Evolutionary conservation across 2,113 vertebrate species (phyloP).

Genomic region (Osmerus eperlanus): DNA sequence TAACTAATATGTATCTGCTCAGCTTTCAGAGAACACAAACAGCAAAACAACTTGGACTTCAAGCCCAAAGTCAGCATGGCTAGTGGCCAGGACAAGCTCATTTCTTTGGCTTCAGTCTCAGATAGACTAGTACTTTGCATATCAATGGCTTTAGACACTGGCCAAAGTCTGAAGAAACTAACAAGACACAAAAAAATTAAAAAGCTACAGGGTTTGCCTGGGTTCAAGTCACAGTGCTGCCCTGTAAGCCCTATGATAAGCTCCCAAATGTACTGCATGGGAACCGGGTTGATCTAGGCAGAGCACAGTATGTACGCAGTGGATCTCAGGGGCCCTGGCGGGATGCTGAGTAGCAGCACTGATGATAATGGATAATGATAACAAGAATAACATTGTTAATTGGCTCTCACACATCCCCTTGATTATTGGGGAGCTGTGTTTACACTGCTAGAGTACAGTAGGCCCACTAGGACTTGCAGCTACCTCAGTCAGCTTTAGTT

Average conservation of each 20-base stretch:
- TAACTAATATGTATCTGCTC: slow-evolving; percentile 1
- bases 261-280: too few relatives aligned
- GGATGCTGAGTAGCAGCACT: slow-evolving; percentile 9
- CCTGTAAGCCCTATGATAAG: too few relatives aligned
- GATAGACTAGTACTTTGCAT: background rate
- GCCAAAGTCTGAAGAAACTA: background rate
- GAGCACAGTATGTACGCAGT: background rate
- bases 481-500: slow-evolving; percentile 44
- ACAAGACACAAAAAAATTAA: background rate
- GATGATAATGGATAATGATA: slow-evolving; percentile 35
- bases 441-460: slow-evolving; percentile 30
- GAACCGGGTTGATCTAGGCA: too few relatives aligned
- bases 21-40: slow-evolving; percentile 33
- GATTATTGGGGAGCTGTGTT: slow-evolving; percentile 32
- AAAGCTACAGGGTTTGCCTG: background rate
- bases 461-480: slow-evolving; percentile 36
- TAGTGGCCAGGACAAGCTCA: slow-evolving; percentile 54
- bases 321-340: slow-evolving; percentile 1
- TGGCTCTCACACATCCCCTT: slow-evolving; percentile 14
- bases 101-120: slow-evolving; percentile 54
- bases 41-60: slow-evolving; percentile 52
- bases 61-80: slow-evolving; percentile 57
- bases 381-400: slow-evolving; percentile 36
- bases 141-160: background rate
- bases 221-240: too few relatives aligned